phyloP scores from a whole-genome alignment of 2,797 vertebrate genomes.

The Hippocampus kuda region DNA sequence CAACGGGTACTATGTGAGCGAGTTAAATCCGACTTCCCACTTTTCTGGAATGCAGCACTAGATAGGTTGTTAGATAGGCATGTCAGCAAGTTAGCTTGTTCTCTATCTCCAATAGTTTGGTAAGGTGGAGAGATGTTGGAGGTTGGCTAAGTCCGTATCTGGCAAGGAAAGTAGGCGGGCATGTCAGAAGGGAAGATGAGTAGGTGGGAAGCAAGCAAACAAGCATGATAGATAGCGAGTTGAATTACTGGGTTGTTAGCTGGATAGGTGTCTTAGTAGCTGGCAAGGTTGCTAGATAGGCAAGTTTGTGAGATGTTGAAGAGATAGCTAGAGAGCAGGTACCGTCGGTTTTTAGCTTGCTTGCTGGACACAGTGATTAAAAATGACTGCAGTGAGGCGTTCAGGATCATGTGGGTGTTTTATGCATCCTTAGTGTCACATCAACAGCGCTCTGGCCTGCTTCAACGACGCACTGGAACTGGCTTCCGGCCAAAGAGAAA shows the following conservation, averaged over 20 bases:
- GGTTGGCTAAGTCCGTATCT: no score
- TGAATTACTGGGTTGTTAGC: neutral
- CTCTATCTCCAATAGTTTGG: neutral
- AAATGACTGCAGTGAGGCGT: neutral
- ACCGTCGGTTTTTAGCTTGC: neutral
- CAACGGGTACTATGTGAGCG: no score
- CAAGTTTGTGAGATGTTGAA: neutral
- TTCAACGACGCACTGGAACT: conserved; percentile 96
- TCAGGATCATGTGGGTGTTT: conserved; percentile 20
- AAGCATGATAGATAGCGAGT: neutral
- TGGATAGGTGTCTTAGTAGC: neutral
- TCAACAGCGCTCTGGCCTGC: conserved; percentile 95
- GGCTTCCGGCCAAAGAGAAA: conserved; percentile 93
- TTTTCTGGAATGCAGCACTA: no score
- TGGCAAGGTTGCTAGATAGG: neutral
- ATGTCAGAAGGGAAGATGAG: neutral
- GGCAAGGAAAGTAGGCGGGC: neutral
- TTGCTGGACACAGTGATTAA: neutral
- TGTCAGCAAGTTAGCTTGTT: neutral
- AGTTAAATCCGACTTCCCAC: no score
- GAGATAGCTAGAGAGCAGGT: neutral
- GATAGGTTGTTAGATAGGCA: neutral
- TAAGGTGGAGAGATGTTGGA: neutral
- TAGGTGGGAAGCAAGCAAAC: neutral
- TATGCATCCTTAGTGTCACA: conserved; percentile 80